These are phyloP conservation scores for Fregetta grallaria DNA, from an alignment of 2,113 vertebrate species.

Conservation along the genomic window DNA sequence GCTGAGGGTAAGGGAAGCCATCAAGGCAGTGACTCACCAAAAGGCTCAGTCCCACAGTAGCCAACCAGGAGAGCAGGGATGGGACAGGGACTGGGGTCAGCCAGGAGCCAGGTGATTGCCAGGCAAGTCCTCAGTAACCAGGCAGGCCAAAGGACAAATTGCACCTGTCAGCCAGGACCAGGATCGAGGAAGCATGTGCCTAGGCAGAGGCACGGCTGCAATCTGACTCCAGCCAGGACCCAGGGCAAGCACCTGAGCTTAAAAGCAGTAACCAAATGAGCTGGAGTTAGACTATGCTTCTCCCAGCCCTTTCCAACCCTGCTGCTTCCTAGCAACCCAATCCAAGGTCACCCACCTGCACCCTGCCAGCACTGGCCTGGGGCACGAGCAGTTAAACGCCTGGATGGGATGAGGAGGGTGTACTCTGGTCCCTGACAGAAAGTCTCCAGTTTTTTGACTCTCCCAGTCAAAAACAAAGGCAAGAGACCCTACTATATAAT, in stretches of 20 bases:
- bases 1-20: background rate
- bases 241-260: background rate
- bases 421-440: background rate
- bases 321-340: background rate
- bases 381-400: background rate
- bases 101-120: background rate
- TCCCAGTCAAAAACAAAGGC: background rate
- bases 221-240: background rate
- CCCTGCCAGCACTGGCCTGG: background rate
- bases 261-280: background rate
- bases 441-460: background rate
- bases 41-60: background rate
- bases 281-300: background rate
- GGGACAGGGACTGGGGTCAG: background rate
- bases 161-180: background rate
- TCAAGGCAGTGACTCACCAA: background rate
- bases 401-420: background rate
- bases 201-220: background rate
- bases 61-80: background rate
- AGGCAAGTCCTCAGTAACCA: background rate
- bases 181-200: too few relatives aligned
- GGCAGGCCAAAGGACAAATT: background rate
- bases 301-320: background rate
- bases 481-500: background rate
- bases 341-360: background rate